A percentile compares a stretch with the other conserved stretches of the same genome.
These are phyloP conservation scores for Rhinolophus sinicus DNA, from an alignment of 2,113 vertebrate genomes.

Conservation along the genomic window DNA sequence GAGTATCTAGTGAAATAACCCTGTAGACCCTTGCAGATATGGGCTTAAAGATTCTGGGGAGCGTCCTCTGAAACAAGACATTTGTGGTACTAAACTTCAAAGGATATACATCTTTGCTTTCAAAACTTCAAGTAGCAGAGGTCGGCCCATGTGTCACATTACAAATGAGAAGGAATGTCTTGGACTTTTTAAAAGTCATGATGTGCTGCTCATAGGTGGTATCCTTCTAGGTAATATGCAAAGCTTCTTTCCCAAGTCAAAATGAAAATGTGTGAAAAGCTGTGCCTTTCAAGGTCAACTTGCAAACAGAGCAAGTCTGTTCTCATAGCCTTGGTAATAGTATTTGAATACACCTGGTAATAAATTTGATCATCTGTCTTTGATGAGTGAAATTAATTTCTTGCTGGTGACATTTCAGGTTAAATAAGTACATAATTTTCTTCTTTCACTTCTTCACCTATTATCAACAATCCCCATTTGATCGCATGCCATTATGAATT, in stretches of 20 bases:
- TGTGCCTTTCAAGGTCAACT: conserved; percentile 52
- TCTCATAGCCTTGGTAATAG: conserved; percentile 54
- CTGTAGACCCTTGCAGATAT: background rate
- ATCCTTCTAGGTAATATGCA: background rate
- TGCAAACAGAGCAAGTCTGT: conserved; percentile 38
- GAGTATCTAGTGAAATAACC: background rate
- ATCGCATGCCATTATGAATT: conserved; percentile 44
- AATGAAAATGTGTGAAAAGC: background rate
- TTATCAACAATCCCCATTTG: conserved; percentile 40
- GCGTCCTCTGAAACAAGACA: background rate
- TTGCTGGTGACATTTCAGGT: conserved; percentile 47
- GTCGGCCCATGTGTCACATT: background rate
- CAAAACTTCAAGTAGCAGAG: background rate
- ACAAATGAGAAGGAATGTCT: background rate
- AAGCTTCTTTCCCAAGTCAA: background rate
- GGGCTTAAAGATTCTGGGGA: background rate
- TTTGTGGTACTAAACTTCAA: background rate
- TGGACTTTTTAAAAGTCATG: background rate
- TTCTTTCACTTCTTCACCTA: conserved; percentile 6
- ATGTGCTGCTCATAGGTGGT: background rate
- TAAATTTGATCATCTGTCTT: conserved; percentile 62
- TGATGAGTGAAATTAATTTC: conserved; percentile 68
- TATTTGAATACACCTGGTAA: background rate
- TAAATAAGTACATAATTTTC: conserved; percentile 48
- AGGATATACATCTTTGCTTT: background rate